A percentile compares a stretch with the other conserved stretches of the same genome.
phyloP scores from a whole-genome alignment of 2,888 invertebrate species.

The Azorinus chamasolen region DNA sequence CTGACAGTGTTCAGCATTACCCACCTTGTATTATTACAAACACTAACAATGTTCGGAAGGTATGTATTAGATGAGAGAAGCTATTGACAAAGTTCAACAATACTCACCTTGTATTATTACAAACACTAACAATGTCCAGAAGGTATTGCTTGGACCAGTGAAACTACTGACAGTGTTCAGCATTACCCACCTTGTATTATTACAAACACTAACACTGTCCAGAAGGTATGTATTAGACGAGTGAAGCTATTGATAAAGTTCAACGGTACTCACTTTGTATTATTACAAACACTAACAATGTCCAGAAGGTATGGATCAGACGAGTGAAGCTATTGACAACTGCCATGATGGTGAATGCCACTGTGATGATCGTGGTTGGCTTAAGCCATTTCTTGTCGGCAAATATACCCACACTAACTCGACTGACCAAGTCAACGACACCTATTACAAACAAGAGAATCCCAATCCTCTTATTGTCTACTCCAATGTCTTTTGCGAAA shows the following conservation, averaged over 20 bases:
- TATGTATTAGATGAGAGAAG: no score
- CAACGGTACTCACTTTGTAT: slow-evolving; percentile 25
- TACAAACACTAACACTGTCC: slow-evolving; percentile 24
- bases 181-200: slow-evolving; percentile 26
- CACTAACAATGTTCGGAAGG: no score
- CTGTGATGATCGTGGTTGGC: slow-evolving; percentile 28
- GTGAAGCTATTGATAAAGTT: slow-evolving; percentile 1
- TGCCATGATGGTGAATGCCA: slow-evolving; percentile 11
- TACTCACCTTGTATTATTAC: no score
- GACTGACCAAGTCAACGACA: slow-evolving; percentile 10
- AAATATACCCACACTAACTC: slow-evolving; percentile 13
- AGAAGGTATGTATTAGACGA: slow-evolving; percentile 24
- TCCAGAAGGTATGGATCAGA: slow-evolving; percentile 24
- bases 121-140: no score
- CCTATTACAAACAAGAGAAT: slow-evolving; percentile 22
- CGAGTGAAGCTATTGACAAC: slow-evolving; percentile 1
- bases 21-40: no score
- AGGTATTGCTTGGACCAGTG: no score
- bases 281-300: slow-evolving; percentile 27
- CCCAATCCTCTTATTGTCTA: slow-evolving; percentile 8
- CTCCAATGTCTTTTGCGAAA: slow-evolving; percentile 30
- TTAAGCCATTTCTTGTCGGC: slow-evolving; percentile 27
- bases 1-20: slow-evolving; percentile 8
- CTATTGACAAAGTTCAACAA: no score
- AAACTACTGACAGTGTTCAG: no score